Evolutionary conservation across 1,140 invertebrate genomes (phyloP), one percentile per base, ranked within the genome.

Genomic region (Achroia grisella): DNA sequence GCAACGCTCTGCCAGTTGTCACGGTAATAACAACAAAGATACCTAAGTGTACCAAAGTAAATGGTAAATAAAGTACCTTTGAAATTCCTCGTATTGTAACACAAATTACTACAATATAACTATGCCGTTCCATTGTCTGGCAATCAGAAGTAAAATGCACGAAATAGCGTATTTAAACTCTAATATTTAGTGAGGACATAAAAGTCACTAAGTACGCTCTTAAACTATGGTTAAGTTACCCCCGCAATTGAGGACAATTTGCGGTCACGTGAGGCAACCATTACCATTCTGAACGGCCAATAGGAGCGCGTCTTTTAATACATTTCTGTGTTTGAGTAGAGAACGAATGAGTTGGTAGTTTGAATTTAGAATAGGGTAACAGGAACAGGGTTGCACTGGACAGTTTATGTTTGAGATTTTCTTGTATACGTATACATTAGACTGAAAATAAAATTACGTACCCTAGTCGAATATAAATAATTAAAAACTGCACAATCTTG

Each of bases 241-340:
- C 56, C 31, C 47, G 57, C 60, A 63, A 70, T 66, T 66, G 55
- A 55, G 55, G 58, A 62, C 62, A 72, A 77, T 79, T 76, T 77
- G 71, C 66, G 74, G 74, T 83, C 76, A 77, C 74, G 74, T 72
- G 55, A 83, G 59, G 51, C 64, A 39, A 64, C 65, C 74, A 83
- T 83, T 83, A 83, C 48, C 46, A 31, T 43, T 41, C 39, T 44
- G 47, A 39, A 48, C 53, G 48, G 41, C 74, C 74, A 83, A 83
- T 80, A 50, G 62, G 60, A 65, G 54, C 45, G 56, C 63, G 51
- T 34, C 54, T 30, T 66, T 79, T 75, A 73, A 83, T 76, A 62
- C 49, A 61, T 53, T 70, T 69, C 67, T 51, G 61, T 68, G 61
- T 77, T 74, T 62, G 48, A 75, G 17, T 23, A 23, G 17, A 73